Evolutionary conservation across 2,888 invertebrate genomes (phyloP).

Genomic region (Hartigia nigra): DNA sequence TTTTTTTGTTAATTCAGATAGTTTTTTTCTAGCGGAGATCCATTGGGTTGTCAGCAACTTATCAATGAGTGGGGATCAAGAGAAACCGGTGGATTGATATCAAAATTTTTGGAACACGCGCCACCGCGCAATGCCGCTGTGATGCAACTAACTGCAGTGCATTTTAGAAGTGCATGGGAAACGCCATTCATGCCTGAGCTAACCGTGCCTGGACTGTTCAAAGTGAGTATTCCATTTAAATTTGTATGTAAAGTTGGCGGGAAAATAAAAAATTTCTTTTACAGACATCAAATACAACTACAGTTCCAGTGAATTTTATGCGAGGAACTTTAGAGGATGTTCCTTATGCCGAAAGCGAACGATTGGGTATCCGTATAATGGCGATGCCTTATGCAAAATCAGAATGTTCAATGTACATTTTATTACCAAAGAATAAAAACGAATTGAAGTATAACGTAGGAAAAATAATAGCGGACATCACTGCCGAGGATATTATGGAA

Average conservation of each 20-base stretch:
- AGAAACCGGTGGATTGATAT: conserved; percentile 62
- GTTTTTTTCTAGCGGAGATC: conserved; percentile 19
- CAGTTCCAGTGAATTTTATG: conserved; percentile 54
- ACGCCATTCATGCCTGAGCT: conserved; percentile 62
- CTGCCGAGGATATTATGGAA: conserved; percentile 44
- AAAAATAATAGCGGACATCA: conserved; percentile 43
- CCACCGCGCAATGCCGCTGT: conserved; percentile 55
- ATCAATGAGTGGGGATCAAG: conserved; percentile 59
- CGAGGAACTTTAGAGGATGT: conserved; percentile 51
- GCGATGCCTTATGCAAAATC: conserved; percentile 65
- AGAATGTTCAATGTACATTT: conserved; percentile 65
- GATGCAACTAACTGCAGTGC: conserved; percentile 65
- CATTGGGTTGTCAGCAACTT: conserved; percentile 30
- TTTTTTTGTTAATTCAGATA: not conserved
- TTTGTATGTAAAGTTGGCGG: too few relatives aligned
- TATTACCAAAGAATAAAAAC: conserved; percentile 61
- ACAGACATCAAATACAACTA: conserved; percentile 21
- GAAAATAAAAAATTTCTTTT: too few relatives aligned
- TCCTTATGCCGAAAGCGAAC: conserved; percentile 55
- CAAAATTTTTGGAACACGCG: conserved; percentile 53
- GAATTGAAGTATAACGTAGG: conserved; percentile 51
- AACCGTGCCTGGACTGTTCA: conserved; percentile 56
- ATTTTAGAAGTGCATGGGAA: conserved; percentile 67
- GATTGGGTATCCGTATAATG: conserved; percentile 59
- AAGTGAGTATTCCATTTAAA: conserved; percentile 24